Evolutionary conservation across 2,888 invertebrate species (phyloP), one percentile per base, ranked within the genome.

Genomic region (Zhuqinia jingwanae): DNA sequence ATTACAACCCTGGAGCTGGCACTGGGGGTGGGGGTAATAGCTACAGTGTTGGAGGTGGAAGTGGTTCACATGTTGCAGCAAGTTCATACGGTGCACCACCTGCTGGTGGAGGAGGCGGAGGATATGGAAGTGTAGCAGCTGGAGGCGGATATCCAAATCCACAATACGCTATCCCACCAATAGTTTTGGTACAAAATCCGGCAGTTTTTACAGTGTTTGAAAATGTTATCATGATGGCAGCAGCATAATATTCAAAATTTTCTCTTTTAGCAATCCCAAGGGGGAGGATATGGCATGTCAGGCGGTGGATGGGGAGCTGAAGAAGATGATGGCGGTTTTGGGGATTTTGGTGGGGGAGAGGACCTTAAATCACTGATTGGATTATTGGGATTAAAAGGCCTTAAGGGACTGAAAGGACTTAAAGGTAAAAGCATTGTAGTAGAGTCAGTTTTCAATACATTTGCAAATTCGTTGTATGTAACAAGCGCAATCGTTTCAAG

Each of bases 121-220:
- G 86, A 11, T 85, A 83, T 36, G 88, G 88, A 20, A 79, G 73
- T 20, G 89, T 82, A 0, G 76, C 85, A 36, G 75, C 84, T 1
- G 81, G 58, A 11, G 89, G 88, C n/a, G 89, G 88, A 42, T 89
- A 88, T 68, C 47, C 87, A 1, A 82, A 75, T 47, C 87, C 90
- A 8, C 90, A 90, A 30, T 90, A 90, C 85, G 90, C 90, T 20
- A 90, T 90, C 56, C 90, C 90, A 22, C 90, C 90, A 1, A 90
- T 90, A 42, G 89, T 90, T 36, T 60, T 90, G 88, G 90, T 90
- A 88, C 50, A 86, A 65, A 30, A n/a, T 10, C 13, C n/a, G n/a
- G n/a, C n/a, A n/a, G n/a, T n/a, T n/a, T n/a, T n/a, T n/a, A n/a
- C n/a, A n/a, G n/a, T n/a, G n/a, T n/a, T n/a, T n/a, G n/a, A 3